Evolutionary conservation across 2,888 invertebrate species (phyloP).

Genomic region (Metallyticus violacea): DNA sequence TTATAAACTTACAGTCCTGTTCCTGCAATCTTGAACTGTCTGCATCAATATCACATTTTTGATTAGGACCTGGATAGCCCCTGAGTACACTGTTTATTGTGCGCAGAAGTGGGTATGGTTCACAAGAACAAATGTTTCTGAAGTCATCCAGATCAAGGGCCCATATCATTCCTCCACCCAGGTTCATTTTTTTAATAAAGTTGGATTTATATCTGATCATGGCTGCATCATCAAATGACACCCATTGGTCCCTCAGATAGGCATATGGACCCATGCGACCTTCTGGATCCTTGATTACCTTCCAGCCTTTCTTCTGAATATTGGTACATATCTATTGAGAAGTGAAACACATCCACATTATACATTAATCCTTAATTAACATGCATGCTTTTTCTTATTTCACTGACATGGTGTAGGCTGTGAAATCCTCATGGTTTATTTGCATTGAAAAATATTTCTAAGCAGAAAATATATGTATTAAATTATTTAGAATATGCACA

Average conservation of each 20-base stretch:
- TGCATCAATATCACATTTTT: slow-evolving; percentile 50
- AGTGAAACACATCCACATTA: no score
- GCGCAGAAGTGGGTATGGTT: slow-evolving; percentile 72
- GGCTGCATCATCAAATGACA: slow-evolving; percentile 84
- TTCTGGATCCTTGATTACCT: slow-evolving; percentile 70
- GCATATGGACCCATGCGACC: slow-evolving; percentile 88
- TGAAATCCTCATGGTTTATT: no score
- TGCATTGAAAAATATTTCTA: no score
- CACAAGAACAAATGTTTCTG: slow-evolving; percentile 75
- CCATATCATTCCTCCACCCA: slow-evolving; percentile 90
- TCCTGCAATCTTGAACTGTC: neutral
- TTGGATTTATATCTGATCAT: slow-evolving; percentile 83
- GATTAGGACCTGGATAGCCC: slow-evolving; percentile 62
- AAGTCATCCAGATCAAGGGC: slow-evolving; percentile 86
- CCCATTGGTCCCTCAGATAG: slow-evolving; percentile 83
- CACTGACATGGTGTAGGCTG: no score
- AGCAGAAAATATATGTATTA: no score
- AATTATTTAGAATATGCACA: no score
- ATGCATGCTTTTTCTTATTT: no score
- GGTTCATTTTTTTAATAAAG: slow-evolving; percentile 71
- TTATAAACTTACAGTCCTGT: neutral
- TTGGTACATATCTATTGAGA: slow-evolving; percentile 71
- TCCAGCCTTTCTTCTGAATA: slow-evolving; percentile 72
- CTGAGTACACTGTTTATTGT: slow-evolving; percentile 79
- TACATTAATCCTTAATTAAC: no score